These are phyloP conservation scores for Psephotus haematonotus DNA, from an alignment of 2,113 vertebrate genomes.

Conservation along the genomic window DNA sequence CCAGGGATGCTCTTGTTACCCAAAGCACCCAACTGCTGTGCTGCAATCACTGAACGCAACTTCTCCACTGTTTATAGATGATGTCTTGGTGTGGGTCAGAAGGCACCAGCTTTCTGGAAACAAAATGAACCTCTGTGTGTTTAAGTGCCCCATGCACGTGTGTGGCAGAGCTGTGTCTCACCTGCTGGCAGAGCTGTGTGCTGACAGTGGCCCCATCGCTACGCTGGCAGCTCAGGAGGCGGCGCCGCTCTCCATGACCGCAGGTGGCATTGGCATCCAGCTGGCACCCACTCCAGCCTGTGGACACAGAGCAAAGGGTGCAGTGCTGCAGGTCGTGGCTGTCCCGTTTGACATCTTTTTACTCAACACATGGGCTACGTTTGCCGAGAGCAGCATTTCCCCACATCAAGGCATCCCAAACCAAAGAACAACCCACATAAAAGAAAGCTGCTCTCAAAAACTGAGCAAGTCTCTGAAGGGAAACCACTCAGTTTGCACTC, in stretches of 20 bases:
- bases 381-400: background rate
- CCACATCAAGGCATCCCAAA: background rate
- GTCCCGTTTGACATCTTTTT: fast-evolving
- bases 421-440: background rate
- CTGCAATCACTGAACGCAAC: background rate
- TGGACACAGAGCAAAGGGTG: slow-evolving; percentile 5
- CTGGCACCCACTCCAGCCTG: slow-evolving; percentile 95
- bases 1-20: fast-evolving
- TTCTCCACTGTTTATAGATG: fast-evolving
- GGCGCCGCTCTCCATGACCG: slow-evolving; percentile 80
- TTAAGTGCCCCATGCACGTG: fast-evolving
- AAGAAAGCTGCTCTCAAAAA: background rate
- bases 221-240: slow-evolving; percentile 87
- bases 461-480: background rate
- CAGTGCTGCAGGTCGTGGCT: background rate
- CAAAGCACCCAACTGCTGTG: fast-evolving
- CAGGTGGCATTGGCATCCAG: slow-evolving; percentile 87
- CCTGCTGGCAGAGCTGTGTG: slow-evolving; percentile 81
- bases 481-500: background rate
- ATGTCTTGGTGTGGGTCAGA: fast-evolving
- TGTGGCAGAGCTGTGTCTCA: background rate
- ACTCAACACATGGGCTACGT: fast-evolving
- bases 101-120: fast-evolving
- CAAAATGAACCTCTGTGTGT: fast-evolving
- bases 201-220: slow-evolving; percentile 84